Evolutionary conservation across 2,113 vertebrate genomes (phyloP).

Genomic region (Poeciliopsis prolifica): DNA sequence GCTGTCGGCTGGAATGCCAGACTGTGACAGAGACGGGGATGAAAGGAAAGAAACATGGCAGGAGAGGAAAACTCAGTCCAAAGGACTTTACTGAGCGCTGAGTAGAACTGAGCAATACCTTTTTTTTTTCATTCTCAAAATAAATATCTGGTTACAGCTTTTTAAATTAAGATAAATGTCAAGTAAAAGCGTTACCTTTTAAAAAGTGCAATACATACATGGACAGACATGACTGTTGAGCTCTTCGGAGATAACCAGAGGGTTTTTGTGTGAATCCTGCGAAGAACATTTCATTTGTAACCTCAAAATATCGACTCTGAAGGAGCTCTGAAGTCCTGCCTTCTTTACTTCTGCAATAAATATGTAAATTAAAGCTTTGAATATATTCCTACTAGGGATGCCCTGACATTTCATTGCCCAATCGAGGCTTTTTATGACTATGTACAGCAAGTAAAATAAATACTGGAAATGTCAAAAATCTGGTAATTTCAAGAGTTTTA

Average conservation of each 20-base stretch:
- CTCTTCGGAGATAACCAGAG: too few relatives aligned
- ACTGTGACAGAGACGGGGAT: constrained; percentile 40
- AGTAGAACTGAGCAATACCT: background rate
- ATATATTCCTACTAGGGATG: too few relatives aligned
- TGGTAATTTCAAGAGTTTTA: too few relatives aligned
- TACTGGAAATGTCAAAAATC: too few relatives aligned
- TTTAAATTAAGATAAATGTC: background rate
- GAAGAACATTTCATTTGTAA: too few relatives aligned
- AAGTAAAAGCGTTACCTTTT: background rate
- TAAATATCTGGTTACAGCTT: background rate
- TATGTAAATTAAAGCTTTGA: background rate
- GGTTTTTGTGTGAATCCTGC: too few relatives aligned
- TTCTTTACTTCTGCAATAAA: too few relatives aligned
- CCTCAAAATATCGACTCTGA: background rate
- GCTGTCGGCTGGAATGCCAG: constrained; percentile 50
- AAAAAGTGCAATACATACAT: too few relatives aligned
- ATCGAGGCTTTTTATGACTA: too few relatives aligned
- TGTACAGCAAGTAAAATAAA: too few relatives aligned
- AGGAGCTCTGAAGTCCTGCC: background rate
- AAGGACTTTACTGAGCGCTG: constrained; percentile 31
- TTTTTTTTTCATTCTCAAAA: background rate
- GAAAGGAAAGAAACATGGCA: constrained; percentile 8
- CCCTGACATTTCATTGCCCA: too few relatives aligned
- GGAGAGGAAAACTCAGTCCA: constrained; percentile 27
- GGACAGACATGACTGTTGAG: background rate